Evolutionary conservation across 2,888 invertebrate species (phyloP).

Genomic region (Phaonia tiefii): DNA sequence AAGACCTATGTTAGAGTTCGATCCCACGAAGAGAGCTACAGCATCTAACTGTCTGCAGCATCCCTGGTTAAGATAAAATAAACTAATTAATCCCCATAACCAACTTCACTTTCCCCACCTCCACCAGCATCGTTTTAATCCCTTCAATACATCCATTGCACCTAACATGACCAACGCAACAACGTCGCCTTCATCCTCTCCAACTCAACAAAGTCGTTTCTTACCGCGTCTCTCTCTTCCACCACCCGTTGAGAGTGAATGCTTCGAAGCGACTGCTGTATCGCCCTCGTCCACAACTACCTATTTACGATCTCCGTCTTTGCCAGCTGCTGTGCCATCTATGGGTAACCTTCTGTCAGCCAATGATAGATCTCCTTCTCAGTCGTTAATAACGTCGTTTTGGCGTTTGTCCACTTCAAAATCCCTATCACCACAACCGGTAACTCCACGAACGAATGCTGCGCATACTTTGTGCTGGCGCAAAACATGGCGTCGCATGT

Average conservation of each 20-base stretch:
- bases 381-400: constrained; percentile 70
- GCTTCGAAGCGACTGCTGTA: constrained; percentile 54
- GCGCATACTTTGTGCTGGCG: constrained; percentile 76
- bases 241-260: constrained; percentile 49
- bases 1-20: constrained; percentile 97
- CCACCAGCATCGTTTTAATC: constrained; percentile 38
- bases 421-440: constrained; percentile 64
- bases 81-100: constrained; percentile 69
- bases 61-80: constrained; percentile 89
- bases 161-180: constrained; percentile 37
- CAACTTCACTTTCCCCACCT: constrained; percentile 42
- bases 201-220: constrained; percentile 52
- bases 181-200: constrained; percentile 39
- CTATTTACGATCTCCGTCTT: constrained; percentile 67
- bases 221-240: constrained; percentile 56
- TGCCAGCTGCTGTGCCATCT: constrained; percentile 72
- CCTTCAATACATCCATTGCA: constrained; percentile 37
- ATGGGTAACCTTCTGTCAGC: constrained; percentile 62
- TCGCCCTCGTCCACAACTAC: constrained; percentile 43
- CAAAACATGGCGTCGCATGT: constrained; percentile 76
- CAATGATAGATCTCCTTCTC: constrained; percentile 67
- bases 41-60: constrained; percentile 97
- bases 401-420: constrained; percentile 68
- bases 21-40: constrained; percentile 95
- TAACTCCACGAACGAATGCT: constrained; percentile 61